Conservation (phyloP, 2,797 vertebrate species). For the Chelon auratus region DNA sequence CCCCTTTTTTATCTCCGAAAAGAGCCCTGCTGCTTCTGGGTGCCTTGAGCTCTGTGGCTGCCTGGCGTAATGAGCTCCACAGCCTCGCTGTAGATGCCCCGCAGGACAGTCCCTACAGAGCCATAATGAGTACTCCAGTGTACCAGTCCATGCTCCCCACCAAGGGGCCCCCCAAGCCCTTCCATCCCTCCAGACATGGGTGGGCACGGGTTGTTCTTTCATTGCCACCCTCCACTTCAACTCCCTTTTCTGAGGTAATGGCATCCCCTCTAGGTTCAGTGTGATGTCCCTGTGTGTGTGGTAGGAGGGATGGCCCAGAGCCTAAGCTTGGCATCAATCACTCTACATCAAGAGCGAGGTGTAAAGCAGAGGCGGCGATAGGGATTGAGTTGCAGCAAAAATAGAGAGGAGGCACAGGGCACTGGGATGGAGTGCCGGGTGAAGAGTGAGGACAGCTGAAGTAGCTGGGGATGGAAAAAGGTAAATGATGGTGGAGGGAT, state of each 20-base stretch:
- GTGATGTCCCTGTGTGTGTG: slow-evolving; percentile 63
- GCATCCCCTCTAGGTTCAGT: slow-evolving; percentile 67
- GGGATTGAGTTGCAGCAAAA: slow-evolving; percentile 67
- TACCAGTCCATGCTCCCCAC: slow-evolving; percentile 78
- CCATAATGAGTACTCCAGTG: slow-evolving; percentile 87
- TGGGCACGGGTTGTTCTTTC: slow-evolving; percentile 74
- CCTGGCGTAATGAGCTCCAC: slow-evolving; percentile 86
- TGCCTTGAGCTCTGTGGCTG: slow-evolving; percentile 75
- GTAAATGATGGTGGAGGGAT: slow-evolving; percentile 65
- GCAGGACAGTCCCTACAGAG: slow-evolving; percentile 85
- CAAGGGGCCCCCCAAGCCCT: slow-evolving; percentile 72
- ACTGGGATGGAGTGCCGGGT: slow-evolving; percentile 59
- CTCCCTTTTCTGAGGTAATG: slow-evolving; percentile 63
- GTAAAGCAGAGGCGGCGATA: slow-evolving; percentile 60
- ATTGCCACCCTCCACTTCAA: slow-evolving; percentile 54
- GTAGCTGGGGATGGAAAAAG: slow-evolving; percentile 57
- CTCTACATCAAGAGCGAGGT: slow-evolving; percentile 57
- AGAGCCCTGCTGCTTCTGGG: slow-evolving; percentile 64
- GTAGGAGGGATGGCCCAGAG: slow-evolving; percentile 76
- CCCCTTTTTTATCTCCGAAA: slow-evolving; percentile 74
- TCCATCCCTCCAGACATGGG: slow-evolving; percentile 78
- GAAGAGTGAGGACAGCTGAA: slow-evolving; percentile 71
- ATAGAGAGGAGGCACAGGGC: slow-evolving; percentile 57
- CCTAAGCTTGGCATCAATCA: slow-evolving; percentile 76
- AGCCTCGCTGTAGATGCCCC: slow-evolving; percentile 79